Conservation (phyloP, 2,113 vertebrate species). For the Haemorhous mexicanus region DNA sequence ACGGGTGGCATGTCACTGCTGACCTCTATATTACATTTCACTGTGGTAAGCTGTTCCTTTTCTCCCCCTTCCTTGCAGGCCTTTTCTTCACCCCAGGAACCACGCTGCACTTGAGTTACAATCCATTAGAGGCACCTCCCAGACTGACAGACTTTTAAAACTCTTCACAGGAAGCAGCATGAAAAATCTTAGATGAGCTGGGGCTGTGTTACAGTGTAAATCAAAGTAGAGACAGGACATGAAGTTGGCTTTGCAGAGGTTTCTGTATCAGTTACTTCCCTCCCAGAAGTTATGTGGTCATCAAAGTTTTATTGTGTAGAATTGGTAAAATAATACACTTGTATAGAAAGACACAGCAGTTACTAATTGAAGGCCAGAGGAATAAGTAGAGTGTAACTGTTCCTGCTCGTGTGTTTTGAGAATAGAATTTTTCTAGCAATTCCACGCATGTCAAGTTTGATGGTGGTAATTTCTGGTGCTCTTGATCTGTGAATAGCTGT, state of each 20-base stretch:
- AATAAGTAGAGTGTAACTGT: neutral
- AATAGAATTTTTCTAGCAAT: neutral
- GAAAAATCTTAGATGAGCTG: neutral
- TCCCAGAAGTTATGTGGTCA: neutral
- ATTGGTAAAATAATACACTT: neutral
- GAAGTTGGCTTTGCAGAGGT: neutral
- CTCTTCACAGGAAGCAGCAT: neutral
- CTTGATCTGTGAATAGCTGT: neutral
- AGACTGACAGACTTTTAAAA: neutral
- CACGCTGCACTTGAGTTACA: neutral
- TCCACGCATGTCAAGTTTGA: neutral
- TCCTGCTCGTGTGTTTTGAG: neutral
- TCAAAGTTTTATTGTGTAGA: neutral
- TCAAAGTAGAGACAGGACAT: neutral
- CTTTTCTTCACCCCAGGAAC: neutral
- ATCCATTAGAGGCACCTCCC: neutral
- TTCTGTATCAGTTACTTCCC: neutral
- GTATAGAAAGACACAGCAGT: neutral
- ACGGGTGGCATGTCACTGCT: neutral
- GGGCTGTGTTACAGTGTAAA: neutral
- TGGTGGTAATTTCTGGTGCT: neutral
- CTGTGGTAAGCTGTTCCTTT: neutral
- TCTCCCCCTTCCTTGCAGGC: neutral
- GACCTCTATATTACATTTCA: constrained; percentile 2
- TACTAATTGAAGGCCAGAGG: neutral